Evolutionary conservation across 2,797 vertebrate species (phyloP).

Genomic region (Anolis apletophallus): DNA sequence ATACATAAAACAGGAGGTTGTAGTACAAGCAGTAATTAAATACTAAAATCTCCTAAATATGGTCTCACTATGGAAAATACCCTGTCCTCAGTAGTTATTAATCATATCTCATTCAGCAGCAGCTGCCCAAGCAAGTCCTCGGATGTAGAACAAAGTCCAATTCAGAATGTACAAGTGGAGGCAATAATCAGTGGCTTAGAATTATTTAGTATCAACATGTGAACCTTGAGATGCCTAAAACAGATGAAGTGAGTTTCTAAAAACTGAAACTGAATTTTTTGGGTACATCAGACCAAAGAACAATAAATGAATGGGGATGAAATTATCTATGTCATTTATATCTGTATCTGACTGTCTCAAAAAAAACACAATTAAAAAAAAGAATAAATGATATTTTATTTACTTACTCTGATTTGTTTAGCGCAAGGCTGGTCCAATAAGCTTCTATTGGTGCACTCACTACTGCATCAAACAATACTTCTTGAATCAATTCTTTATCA

Average conservation of each 20-base stretch:
- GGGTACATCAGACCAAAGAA: not conserved
- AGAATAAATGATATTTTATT: not conserved
- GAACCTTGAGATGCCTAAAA: not conserved
- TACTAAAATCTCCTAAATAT: not conserved
- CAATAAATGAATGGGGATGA: not conserved
- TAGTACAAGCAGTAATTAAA: not conserved
- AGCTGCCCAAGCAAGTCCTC: not conserved
- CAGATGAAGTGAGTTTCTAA: not conserved
- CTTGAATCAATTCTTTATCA: constrained; percentile 87
- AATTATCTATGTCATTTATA: not conserved
- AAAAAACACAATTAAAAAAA: not conserved
- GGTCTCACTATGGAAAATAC: not conserved
- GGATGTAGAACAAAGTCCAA: not conserved
- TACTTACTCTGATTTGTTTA: constrained; percentile 86
- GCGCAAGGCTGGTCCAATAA: constrained; percentile 93
- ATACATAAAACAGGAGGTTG: not conserved
- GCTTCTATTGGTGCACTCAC: constrained; percentile 97
- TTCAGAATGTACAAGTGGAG: not conserved
- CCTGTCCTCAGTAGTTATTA: not conserved
- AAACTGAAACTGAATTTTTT: not conserved
- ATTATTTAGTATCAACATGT: not conserved
- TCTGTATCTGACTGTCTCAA: not conserved
- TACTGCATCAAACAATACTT: constrained; percentile 93
- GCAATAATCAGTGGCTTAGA: not conserved
- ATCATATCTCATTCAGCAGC: not conserved